Percentiles rank a stretch among this genome's conserved stretches.
Conservation (phyloP, 2,888 invertebrate genomes). For the Psococerastis gibbosa region DNA sequence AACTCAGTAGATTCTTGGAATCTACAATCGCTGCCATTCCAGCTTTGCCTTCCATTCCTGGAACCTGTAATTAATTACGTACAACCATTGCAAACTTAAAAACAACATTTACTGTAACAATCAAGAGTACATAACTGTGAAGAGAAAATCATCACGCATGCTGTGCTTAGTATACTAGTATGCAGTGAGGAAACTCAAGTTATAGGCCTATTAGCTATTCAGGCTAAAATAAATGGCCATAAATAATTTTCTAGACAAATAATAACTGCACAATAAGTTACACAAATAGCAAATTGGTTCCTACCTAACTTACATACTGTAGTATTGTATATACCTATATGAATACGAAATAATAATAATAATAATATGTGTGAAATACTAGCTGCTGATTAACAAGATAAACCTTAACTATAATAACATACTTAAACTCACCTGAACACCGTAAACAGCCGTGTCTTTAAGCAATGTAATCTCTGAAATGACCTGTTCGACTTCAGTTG, state of each 20-base stretch:
- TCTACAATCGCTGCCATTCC: conserved; percentile 40
- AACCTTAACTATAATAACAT: not conserved
- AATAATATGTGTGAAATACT: too few relatives aligned
- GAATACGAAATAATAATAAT: conserved; percentile 6
- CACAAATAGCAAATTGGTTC: not conserved
- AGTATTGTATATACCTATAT: not conserved
- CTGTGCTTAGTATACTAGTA: too few relatives aligned
- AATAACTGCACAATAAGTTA: not conserved
- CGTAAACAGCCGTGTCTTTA: conserved; percentile 39
- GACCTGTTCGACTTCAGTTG: conserved; percentile 40
- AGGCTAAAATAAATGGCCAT: too few relatives aligned
- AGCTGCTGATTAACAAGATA: not conserved
- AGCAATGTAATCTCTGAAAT: conserved; percentile 32
- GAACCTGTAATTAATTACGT: too few relatives aligned
- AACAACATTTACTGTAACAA: not conserved
- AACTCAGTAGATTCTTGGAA: conserved; percentile 22
- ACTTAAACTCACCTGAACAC: conserved; percentile 32
- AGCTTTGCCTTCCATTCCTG: conserved; percentile 30
- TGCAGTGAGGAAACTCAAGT: too few relatives aligned
- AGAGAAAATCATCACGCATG: too few relatives aligned
- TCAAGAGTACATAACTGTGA: not conserved
- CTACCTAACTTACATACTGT: not conserved
- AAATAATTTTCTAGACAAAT: not conserved
- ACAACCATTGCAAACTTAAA: not conserved
- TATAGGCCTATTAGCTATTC: too few relatives aligned